Conservation (phyloP, 2,797 vertebrate genomes). For the Trematomus bernacchii region DNA sequence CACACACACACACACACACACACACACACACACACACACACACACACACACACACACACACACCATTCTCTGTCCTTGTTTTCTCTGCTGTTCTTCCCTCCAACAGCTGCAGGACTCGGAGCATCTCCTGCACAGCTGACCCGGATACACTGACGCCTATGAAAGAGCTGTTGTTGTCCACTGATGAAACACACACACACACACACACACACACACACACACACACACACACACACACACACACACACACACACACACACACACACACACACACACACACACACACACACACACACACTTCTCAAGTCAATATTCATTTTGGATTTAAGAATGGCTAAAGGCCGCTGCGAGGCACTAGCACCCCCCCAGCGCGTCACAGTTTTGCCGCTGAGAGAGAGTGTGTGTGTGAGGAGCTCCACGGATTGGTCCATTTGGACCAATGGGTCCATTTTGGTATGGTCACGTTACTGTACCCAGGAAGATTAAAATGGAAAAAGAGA, state of each 20-base stretch:
- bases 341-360: no score
- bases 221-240: slow-evolving; percentile 24
- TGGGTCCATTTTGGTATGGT: no score
- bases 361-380: no score
- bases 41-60: slow-evolving; percentile 2
- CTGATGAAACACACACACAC: slow-evolving; percentile 11
- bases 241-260: slow-evolving; percentile 15
- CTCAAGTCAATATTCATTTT: no score
- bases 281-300: no score
- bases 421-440: no score
- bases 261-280: slow-evolving; percentile 9
- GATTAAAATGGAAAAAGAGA: no score
- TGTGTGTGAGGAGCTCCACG: no score
- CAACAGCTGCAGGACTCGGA: slow-evolving; percentile 72
- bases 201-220: slow-evolving; percentile 10
- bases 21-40: slow-evolving; percentile 8
- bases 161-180: slow-evolving; percentile 73
- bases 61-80: slow-evolving; percentile 23
- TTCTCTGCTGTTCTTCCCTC: slow-evolving; percentile 43
- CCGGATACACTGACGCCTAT: slow-evolving; percentile 62
- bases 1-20: slow-evolving; percentile 18
- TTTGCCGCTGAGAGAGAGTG: no score
- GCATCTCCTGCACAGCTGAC: slow-evolving; percentile 74
- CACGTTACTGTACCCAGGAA: no score
- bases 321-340: slow-evolving; percentile 1